These are phyloP conservation scores for Leptocoma aspasia DNA, from an alignment of 2,113 vertebrate genomes.

Conservation along the genomic window DNA sequence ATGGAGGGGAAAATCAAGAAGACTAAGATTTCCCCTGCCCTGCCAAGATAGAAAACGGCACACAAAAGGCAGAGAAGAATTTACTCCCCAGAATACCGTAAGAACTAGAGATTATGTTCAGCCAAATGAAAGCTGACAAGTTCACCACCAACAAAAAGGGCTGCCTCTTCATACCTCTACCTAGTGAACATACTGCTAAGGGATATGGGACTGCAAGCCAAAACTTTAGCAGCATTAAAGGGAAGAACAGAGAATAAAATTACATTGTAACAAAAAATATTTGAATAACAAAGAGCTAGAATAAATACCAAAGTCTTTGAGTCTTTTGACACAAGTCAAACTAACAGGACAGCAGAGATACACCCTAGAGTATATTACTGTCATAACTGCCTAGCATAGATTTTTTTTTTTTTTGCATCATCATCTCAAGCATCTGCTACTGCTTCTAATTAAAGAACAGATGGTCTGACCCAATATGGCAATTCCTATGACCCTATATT, in stretches of 20 bases:
- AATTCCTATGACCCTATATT: constrained; percentile 13
- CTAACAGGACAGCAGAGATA: neutral
- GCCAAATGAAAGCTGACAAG: neutral
- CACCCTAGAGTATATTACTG: neutral
- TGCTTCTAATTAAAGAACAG: constrained; percentile 33
- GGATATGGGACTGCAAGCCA: neutral
- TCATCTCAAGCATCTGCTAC: constrained; percentile 20
- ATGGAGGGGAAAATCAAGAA: neutral
- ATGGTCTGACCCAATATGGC: neutral
- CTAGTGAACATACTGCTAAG: neutral
- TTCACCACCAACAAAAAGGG: neutral
- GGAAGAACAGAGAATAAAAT: neutral
- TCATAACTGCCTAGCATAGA: neutral
- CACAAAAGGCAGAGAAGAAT: neutral
- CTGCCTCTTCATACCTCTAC: neutral
- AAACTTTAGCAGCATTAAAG: neutral
- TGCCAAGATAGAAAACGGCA: neutral
- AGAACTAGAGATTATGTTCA: neutral
- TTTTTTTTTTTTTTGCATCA: neutral
- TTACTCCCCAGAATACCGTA: neutral
- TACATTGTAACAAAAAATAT: neutral
- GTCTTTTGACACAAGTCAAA: neutral
- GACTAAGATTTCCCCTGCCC: neutral
- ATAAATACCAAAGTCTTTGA: neutral
- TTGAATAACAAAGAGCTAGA: neutral